Conservation (phyloP, 2,113 vertebrate genomes). For the Chaenogobius annularis region DNA sequence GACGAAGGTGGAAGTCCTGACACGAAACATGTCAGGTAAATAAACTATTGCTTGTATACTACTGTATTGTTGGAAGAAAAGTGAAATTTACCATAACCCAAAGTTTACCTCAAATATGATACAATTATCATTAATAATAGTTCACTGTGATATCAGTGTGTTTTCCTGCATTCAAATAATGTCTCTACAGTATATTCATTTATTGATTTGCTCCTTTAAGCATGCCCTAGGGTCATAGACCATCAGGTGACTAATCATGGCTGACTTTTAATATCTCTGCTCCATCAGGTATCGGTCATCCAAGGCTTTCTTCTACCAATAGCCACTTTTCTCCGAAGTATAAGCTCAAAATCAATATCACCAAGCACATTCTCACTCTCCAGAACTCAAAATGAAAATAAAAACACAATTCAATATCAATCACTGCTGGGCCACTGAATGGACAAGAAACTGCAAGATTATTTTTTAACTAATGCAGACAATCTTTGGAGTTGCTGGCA, state of each 20-base stretch:
- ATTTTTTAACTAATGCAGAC: slow-evolving; percentile 39
- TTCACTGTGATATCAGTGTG: too few species aligned
- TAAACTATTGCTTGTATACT: too few species aligned
- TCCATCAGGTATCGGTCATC: slow-evolving; percentile 51
- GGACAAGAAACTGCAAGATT: slow-evolving; percentile 46
- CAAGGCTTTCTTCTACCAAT: slow-evolving; percentile 41
- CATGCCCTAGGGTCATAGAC: slow-evolving; percentile 32
- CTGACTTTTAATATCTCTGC: slow-evolving; percentile 54
- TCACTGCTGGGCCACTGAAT: slow-evolving; percentile 51
- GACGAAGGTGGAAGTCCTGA: too few species aligned
- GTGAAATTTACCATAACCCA: too few species aligned
- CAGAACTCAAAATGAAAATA: slow-evolving; percentile 53
- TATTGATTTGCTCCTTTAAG: background rate
- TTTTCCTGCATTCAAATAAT: background rate
- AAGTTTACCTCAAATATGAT: too few species aligned
- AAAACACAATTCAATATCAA: slow-evolving; percentile 63
- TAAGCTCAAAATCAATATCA: slow-evolving; percentile 64
- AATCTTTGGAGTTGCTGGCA: slow-evolving; percentile 25
- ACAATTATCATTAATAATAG: too few species aligned
- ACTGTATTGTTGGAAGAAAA: too few species aligned
- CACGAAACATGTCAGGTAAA: too few species aligned
- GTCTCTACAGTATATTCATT: slow-evolving; percentile 18
- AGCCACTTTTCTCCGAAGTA: slow-evolving; percentile 42
- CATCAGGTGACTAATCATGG: slow-evolving; percentile 43
- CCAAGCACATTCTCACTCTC: slow-evolving; percentile 57